Base-by-base conservation (phyloP, 2,113 vertebrate species). In the Odocoileus hemionus region DNA sequence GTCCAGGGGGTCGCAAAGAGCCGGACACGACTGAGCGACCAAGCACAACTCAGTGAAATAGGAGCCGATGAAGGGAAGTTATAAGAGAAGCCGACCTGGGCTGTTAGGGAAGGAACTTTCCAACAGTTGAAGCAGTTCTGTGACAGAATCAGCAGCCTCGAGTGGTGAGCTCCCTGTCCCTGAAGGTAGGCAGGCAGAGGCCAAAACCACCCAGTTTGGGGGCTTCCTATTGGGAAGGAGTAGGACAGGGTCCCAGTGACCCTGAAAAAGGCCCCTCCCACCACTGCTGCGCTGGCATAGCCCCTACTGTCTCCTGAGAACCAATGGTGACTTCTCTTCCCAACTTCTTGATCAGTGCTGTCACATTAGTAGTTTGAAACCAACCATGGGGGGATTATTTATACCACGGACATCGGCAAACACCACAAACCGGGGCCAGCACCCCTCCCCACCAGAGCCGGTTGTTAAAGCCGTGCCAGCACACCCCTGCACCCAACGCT, bases 111-210 rank as follows among this genome's bases (percentile, higher is more conserved):
- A 84, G 76, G 92, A 84, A 33, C 16, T 84, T 79, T 11, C n/a
- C 10, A 76, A 5, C 10, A 14, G 7, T 50, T 50, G 16, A 45
- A 61, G 43, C 64, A 26, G 58, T 19, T 70, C 28, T 3, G 6
- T 21, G 25, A 67, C 5, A 2, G 60, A 60, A 33, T 15, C 17
- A 9, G 64, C 55, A 4, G 0, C 39, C 36, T 26, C 2, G 0
- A 33, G 55, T 17, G 36, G 54, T 85, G 80, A 78, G 26, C 67
- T 57, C 78, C 74, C 54, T 1, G 0, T 52, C 84, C 25, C 36
- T 8, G 76, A 61, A n/a, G 0, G 2, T 1, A 16, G 28, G n/a
- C 54, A 54, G 23, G 60, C 4, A 30, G 79, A 47, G 57, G 70
- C 55, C 84, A 6, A 47, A n/a, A 30, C 47, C 26, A 12, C 17